These are phyloP conservation scores for Spheniscus mendiculus DNA, from an alignment of 2,113 vertebrate species.

Conservation along the genomic window DNA sequence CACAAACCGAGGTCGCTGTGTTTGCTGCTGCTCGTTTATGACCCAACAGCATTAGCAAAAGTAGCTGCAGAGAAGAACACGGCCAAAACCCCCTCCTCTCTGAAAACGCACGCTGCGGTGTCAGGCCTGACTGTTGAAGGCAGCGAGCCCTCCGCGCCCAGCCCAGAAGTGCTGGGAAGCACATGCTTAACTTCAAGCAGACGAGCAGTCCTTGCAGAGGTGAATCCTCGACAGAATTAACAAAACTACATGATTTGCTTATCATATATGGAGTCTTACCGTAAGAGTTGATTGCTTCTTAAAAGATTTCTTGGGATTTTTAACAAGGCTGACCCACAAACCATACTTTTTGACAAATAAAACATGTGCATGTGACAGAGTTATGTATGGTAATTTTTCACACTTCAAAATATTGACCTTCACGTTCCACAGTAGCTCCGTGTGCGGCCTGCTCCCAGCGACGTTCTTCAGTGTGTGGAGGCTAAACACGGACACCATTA, in stretches of 20 bases:
- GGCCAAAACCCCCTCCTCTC: not conserved
- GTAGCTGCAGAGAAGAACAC: not conserved
- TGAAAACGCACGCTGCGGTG: accelerated
- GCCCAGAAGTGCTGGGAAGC: not conserved
- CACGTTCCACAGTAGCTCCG: not conserved
- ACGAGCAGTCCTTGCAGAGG: not conserved
- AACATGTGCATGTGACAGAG: slow-evolving; percentile 56
- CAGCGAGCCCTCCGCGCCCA: not conserved
- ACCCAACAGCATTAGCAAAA: not conserved
- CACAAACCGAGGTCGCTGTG: not conserved
- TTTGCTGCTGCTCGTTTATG: slow-evolving; percentile 23
- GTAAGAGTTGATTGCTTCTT: not conserved
- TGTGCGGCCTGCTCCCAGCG: not conserved
- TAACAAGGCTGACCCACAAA: slow-evolving; percentile 37
- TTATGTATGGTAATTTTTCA: slow-evolving; percentile 46
- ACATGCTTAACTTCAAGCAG: not conserved
- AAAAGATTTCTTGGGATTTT: slow-evolving; percentile 36
- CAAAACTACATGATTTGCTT: slow-evolving; percentile 15
- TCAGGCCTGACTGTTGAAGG: accelerated
- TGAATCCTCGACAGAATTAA: slow-evolving; percentile 29
- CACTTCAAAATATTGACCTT: not conserved
- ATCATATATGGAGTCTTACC: not conserved
- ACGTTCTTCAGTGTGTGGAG: not conserved
- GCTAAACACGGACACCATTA: slow-evolving; percentile 32
- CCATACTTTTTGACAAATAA: slow-evolving; percentile 55